phyloP scores from a whole-genome alignment of 2,797 vertebrate species.

The Gobio occitaniae region DNA sequence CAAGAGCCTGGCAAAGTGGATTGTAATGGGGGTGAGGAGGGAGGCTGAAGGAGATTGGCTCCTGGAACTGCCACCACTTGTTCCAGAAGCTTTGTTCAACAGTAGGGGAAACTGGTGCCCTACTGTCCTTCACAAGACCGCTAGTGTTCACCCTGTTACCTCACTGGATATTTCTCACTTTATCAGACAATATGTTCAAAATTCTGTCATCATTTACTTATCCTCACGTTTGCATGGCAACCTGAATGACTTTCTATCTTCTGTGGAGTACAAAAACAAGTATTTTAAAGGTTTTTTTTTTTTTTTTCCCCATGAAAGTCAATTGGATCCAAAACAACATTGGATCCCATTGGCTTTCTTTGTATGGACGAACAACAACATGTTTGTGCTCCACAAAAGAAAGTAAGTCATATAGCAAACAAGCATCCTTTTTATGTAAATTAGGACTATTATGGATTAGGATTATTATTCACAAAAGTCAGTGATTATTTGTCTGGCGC shows the following conservation, averaged over 20 bases:
- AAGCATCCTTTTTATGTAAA: background rate
- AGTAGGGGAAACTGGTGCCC: conserved; percentile 45
- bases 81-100: conserved; percentile 54
- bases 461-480: background rate
- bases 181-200: background rate
- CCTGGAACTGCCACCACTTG: conserved; percentile 63
- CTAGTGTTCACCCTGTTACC: conserved; percentile 17
- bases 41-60: conserved; percentile 36
- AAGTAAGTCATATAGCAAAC: background rate
- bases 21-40: conserved; percentile 58
- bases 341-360: background rate
- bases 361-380: background rate
- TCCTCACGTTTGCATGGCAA: background rate
- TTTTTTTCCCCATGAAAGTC: background rate
- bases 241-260: background rate
- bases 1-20: conserved; percentile 76
- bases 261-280: background rate
- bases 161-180: conserved; percentile 17
- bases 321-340: background rate
- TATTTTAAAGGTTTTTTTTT: background rate
- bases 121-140: conserved; percentile 31
- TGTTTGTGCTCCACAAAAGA: background rate
- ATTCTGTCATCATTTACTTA: background rate
- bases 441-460: background rate
- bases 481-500: background rate